These are phyloP conservation scores for Archivesica marissinica DNA, from an alignment of 1,140 invertebrate genomes.

Conservation along the genomic window DNA sequence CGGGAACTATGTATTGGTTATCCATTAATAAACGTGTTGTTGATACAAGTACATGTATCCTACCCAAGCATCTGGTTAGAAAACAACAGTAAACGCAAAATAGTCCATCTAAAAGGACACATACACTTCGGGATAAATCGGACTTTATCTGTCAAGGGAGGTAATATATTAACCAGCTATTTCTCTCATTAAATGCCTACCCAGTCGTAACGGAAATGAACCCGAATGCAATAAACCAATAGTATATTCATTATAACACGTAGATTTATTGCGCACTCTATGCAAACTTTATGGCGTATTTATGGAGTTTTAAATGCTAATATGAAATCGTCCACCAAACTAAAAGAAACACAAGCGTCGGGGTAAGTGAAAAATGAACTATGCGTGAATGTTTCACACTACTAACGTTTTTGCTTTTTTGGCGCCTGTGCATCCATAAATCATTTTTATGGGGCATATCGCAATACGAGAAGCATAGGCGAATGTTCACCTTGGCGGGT, in stretches of 20 bases:
- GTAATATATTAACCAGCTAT: too few relatives aligned
- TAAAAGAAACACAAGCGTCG: constrained; percentile 6
- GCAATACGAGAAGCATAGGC: constrained; percentile 53
- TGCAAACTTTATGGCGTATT: constrained; percentile 29
- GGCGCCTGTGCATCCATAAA: constrained; percentile 56
- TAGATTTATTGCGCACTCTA: constrained; percentile 1
- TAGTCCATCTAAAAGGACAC: too few relatives aligned
- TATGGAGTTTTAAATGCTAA: constrained; percentile 30
- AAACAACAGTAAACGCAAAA: too few relatives aligned
- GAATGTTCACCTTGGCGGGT: constrained; percentile 53
- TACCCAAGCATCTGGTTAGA: too few relatives aligned
- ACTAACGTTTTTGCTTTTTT: constrained; percentile 58
- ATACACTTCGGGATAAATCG: too few relatives aligned
- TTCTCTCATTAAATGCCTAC: constrained; percentile 14
- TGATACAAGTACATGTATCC: too few relatives aligned
- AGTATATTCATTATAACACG: constrained; percentile 1
- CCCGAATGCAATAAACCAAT: constrained; percentile 28
- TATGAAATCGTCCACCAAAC: constrained; percentile 26
- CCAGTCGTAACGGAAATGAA: background rate
- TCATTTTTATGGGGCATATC: constrained; percentile 65
- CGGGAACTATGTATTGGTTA: too few relatives aligned
- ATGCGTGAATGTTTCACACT: constrained; percentile 29
- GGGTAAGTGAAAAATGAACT: constrained; percentile 54
- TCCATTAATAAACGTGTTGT: too few relatives aligned
- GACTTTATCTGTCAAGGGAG: too few relatives aligned